Conservation (phyloP, 2,888 invertebrate genomes). For the Oeneis ivallda region DNA sequence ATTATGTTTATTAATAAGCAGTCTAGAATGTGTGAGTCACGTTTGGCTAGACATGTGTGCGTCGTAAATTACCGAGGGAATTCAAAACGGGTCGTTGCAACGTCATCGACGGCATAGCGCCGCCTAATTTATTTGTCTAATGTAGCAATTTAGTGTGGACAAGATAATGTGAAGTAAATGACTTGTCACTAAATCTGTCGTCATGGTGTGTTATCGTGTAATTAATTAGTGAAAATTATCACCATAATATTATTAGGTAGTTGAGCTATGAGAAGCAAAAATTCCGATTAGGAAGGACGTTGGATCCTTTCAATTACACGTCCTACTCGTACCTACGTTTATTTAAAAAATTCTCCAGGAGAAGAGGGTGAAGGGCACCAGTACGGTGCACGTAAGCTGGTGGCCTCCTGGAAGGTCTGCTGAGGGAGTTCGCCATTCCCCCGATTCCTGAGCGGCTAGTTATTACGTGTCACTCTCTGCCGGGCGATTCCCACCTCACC, state of each 20-base stretch:
- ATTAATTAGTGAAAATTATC: constrained; percentile 13
- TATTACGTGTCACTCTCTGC: no score
- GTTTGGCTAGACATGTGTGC: constrained; percentile 48
- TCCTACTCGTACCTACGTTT: no score
- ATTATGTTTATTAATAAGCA: constrained; percentile 72
- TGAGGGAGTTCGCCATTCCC: no score
- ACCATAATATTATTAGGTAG: background rate
- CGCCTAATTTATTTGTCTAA: constrained; percentile 46
- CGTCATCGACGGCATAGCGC: constrained; percentile 50
- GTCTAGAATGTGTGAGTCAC: constrained; percentile 65
- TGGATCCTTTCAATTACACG: no score
- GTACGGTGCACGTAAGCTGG: no score
- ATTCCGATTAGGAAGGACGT: no score
- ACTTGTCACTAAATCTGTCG: constrained; percentile 23
- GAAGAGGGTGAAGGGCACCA: no score
- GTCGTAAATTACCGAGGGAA: constrained; percentile 61
- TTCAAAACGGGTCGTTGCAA: constrained; percentile 60
- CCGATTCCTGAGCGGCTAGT: no score
- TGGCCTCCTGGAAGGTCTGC: no score
- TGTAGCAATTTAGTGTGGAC: constrained; percentile 45
- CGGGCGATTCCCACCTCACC: no score
- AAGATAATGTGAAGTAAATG: constrained; percentile 38
- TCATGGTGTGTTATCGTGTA: constrained; percentile 14
- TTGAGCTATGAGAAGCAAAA: no score
- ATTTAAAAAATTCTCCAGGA: no score